Evolutionary conservation across 2,113 vertebrate species (phyloP).

Genomic region (Gadus chalcogrammus): DNA sequence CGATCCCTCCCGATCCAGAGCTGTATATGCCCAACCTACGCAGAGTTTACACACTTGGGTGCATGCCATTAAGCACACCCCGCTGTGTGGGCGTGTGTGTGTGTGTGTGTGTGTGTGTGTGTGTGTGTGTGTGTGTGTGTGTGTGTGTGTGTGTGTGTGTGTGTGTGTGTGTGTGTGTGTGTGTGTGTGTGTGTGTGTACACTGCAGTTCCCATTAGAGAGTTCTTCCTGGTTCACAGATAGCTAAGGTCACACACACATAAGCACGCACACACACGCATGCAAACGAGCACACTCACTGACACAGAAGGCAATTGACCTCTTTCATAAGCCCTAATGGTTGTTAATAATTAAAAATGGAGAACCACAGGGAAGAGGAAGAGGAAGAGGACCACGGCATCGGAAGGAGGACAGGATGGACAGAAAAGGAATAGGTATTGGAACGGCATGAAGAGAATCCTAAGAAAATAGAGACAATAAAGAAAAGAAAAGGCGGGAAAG

Average conservation of each 20-base stretch:
- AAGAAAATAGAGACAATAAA: slow-evolving; percentile 1
- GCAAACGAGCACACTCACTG: slow-evolving; percentile 22
- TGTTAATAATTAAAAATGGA: slow-evolving; percentile 42
- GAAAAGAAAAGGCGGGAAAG: not conserved
- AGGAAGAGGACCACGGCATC: not conserved
- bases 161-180: not conserved
- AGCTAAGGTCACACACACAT: not conserved
- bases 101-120: not conserved
- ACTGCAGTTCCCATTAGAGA: slow-evolving; percentile 20
- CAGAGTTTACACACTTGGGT: too few species aligned
- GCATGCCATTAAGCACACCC: too few species aligned
- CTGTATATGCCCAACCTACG: not conserved
- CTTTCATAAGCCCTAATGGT: slow-evolving; percentile 31
- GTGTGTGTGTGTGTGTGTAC: slow-evolving; percentile 1
- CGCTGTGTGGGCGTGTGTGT: not conserved
- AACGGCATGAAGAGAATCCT: not conserved
- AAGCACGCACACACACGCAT: not conserved
- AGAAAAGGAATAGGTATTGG: not conserved
- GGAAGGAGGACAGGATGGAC: not conserved
- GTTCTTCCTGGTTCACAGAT: slow-evolving; percentile 33
- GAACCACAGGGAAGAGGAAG: slow-evolving; percentile 5
- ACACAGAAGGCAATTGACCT: slow-evolving; percentile 38
- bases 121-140: not conserved
- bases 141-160: not conserved
- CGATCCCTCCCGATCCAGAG: slow-evolving; percentile 15